These are phyloP conservation scores for Campoletis raptor DNA, from an alignment of 2,888 invertebrate genomes.

Conservation along the genomic window DNA sequence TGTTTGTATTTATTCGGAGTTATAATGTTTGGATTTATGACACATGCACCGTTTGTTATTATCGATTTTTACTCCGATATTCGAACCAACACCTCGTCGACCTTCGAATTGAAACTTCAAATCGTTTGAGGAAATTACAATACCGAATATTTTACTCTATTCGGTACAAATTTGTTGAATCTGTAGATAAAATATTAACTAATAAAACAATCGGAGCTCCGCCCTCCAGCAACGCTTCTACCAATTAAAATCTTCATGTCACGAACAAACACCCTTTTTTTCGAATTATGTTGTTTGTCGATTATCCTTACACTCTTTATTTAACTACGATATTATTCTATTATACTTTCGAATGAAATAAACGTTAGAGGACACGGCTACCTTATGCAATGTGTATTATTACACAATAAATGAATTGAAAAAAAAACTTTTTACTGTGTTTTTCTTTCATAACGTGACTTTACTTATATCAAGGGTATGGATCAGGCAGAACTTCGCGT, in stretches of 20 bases:
- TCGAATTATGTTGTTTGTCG: conserved; percentile 49
- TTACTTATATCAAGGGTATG: not conserved
- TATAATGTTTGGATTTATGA: conserved; percentile 24
- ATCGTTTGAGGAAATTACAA: conserved; percentile 7
- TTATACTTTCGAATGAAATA: conserved; percentile 56
- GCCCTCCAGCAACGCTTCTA: conserved; percentile 18
- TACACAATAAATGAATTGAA: conserved; percentile 61
- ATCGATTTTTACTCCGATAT: conserved; percentile 20
- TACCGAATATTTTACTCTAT: conserved; percentile 14
- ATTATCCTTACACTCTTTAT: conserved; percentile 42
- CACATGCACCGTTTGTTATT: conserved; percentile 26
- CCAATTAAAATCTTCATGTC: conserved; percentile 24
- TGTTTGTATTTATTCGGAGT: conserved; percentile 7
- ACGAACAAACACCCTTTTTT: conserved; percentile 37
- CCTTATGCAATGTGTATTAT: conserved; percentile 62
- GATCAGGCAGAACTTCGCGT: not conserved
- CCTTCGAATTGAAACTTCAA: conserved; percentile 6
- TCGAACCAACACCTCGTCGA: not conserved
- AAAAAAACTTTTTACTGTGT: not conserved
- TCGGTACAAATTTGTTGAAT: conserved; percentile 37
- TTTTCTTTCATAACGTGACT: not conserved
- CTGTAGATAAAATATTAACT: conserved; percentile 45
- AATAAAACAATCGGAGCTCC: conserved; percentile 4
- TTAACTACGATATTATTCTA: conserved; percentile 45
- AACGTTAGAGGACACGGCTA: conserved; percentile 48